phyloP scores from a whole-genome alignment of 2,113 vertebrate species.

The Glareola pratincola region DNA sequence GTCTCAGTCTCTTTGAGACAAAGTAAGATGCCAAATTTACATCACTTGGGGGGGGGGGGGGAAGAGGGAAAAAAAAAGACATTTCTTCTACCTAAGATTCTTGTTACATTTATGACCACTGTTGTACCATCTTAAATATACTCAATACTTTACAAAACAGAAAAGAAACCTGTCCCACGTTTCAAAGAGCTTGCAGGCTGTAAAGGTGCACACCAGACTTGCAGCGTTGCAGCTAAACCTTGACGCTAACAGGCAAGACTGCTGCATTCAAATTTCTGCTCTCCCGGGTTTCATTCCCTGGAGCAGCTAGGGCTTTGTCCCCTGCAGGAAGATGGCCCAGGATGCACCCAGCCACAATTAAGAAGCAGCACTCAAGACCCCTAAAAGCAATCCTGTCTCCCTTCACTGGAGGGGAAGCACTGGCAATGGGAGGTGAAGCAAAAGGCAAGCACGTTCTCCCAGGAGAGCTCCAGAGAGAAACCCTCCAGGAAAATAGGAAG shows the following conservation, averaged over 20 bases:
- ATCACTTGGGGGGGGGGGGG: not conserved
- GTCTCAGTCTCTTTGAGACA: not conserved
- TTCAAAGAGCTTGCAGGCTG: not conserved
- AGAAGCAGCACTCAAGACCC: not conserved
- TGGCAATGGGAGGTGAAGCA: not conserved
- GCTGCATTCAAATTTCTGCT: not conserved
- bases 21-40: not conserved
- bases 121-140: not conserved
- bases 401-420: not conserved
- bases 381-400: not conserved
- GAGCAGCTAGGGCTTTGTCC: not conserved
- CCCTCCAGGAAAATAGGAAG: not conserved
- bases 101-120: not conserved
- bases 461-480: not conserved
- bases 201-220: not conserved
- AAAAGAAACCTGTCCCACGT: not conserved
- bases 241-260: fast-evolving
- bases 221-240: fast-evolving
- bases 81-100: not conserved
- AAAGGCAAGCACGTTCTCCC: not conserved
- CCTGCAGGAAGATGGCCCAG: not conserved
- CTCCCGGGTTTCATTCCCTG: not conserved
- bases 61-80: not conserved
- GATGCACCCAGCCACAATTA: not conserved
- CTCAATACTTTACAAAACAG: not conserved